Conservation (phyloP, 2,113 vertebrate species). For the Sapayoa aenigma region DNA sequence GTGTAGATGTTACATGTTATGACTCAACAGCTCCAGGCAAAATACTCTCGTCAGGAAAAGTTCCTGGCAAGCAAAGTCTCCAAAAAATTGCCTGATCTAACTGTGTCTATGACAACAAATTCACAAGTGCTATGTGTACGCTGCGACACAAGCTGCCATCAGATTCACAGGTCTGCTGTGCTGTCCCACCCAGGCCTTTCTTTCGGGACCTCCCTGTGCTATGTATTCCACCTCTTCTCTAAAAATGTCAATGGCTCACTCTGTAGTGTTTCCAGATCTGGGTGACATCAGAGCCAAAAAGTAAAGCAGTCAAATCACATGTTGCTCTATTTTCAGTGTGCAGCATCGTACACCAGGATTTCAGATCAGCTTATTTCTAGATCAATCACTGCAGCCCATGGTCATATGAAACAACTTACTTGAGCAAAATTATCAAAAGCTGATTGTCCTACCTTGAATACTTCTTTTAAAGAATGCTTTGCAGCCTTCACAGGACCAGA, state of each 20-base stretch:
- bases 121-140: not conserved
- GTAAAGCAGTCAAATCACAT: not conserved
- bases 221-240: not conserved
- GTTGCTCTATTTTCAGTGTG: not conserved
- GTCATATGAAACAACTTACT: not conserved
- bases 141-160: not conserved
- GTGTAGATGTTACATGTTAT: not conserved
- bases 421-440: not conserved
- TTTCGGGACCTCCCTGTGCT: not conserved
- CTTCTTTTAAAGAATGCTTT: conserved; percentile 99
- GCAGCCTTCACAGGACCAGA: conserved; percentile 98
- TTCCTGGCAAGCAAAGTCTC: not conserved
- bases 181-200: not conserved
- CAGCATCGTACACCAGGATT: not conserved
- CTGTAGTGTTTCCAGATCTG: not conserved
- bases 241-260: not conserved
- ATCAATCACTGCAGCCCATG: not conserved
- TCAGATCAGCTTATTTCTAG: not conserved
- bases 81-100: not conserved
- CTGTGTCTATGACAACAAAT: not conserved
- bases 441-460: conserved; percentile 88
- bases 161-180: not conserved
- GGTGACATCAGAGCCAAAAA: not conserved
- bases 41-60: not conserved
- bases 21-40: not conserved